Conservation (phyloP, 2,797 vertebrate genomes). For the Gobionotothen gibberifrons region DNA sequence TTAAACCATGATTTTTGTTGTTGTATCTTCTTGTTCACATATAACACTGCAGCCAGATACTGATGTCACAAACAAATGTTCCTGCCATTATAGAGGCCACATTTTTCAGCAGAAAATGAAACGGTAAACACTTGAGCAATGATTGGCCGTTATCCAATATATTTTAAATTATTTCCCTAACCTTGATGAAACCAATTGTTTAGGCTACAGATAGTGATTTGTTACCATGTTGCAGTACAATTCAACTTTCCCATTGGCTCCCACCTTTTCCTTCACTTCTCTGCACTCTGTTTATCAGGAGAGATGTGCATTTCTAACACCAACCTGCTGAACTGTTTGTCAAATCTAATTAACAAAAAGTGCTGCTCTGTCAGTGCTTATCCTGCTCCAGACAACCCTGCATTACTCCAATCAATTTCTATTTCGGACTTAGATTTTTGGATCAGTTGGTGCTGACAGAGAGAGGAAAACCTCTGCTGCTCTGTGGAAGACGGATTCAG, state of each 20-base stretch:
- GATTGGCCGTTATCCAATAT: no score
- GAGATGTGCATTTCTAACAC: constrained; percentile 27
- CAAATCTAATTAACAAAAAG: constrained; percentile 54
- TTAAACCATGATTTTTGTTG: not conserved
- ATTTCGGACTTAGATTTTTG: constrained; percentile 54
- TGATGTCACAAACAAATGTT: not conserved
- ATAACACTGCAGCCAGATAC: not conserved
- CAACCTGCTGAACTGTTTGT: constrained; percentile 31
- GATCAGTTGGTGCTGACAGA: constrained; percentile 54
- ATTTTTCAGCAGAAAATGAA: not conserved
- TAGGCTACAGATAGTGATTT: not conserved
- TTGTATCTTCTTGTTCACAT: not conserved
- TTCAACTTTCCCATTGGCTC: not conserved
- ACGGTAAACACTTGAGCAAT: not conserved
- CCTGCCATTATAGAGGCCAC: not conserved
- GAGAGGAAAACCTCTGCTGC: constrained; percentile 40
- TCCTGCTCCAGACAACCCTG: constrained; percentile 30
- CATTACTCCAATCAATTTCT: constrained; percentile 64
- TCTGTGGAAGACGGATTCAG: constrained; percentile 41
- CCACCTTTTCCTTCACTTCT: not conserved
- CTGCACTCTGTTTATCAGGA: constrained; percentile 10
- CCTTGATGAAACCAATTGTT: constrained; percentile 18
- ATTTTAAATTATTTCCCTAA: no score
- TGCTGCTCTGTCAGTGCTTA: constrained; percentile 30
- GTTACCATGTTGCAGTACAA: not conserved